Percentiles rank a stretch among this genome's conserved stretches.
Evolutionary conservation across 2,888 invertebrate genomes (phyloP).

Genomic region (Sesia apiformis): DNA sequence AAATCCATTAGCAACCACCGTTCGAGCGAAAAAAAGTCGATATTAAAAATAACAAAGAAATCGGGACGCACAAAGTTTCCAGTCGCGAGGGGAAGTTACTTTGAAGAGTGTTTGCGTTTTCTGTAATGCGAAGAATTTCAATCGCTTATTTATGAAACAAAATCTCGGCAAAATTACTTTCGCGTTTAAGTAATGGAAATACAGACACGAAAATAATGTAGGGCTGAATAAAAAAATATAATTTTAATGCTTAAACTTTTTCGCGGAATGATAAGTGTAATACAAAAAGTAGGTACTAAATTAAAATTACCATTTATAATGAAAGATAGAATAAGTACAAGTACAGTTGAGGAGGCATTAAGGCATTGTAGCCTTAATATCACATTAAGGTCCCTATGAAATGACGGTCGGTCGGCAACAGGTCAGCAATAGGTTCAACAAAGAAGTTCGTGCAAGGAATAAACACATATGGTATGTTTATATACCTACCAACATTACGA

Average conservation of each 20-base stretch:
- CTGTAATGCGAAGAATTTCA: conserved; percentile 10
- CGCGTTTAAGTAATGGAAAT: conserved; percentile 6
- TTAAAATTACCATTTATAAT: no score
- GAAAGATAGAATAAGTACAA: no score
- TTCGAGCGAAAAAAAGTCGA: conserved; percentile 54
- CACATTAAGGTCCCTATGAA: no score
- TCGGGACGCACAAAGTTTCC: conserved; percentile 42
- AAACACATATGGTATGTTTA: no score
- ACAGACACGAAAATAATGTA: conserved; percentile 5
- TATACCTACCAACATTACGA: no score
- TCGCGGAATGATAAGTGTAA: no score
- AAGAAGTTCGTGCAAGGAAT: no score
- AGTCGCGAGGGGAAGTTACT: conserved; percentile 32
- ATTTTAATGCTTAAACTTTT: neutral
- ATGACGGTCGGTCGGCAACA: no score
- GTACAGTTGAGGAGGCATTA: no score
- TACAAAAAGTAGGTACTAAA: no score
- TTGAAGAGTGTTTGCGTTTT: conserved; percentile 29
- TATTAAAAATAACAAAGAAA: conserved; percentile 65
- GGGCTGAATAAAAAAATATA: neutral
- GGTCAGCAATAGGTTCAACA: no score
- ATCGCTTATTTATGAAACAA: conserved; percentile 10
- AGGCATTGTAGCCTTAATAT: no score
- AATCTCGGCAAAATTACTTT: conserved; percentile 6
- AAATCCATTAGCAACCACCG: conserved; percentile 66